phyloP scores from a whole-genome alignment of 2,888 invertebrate genomes.

The Bugulina stolonifera region DNA sequence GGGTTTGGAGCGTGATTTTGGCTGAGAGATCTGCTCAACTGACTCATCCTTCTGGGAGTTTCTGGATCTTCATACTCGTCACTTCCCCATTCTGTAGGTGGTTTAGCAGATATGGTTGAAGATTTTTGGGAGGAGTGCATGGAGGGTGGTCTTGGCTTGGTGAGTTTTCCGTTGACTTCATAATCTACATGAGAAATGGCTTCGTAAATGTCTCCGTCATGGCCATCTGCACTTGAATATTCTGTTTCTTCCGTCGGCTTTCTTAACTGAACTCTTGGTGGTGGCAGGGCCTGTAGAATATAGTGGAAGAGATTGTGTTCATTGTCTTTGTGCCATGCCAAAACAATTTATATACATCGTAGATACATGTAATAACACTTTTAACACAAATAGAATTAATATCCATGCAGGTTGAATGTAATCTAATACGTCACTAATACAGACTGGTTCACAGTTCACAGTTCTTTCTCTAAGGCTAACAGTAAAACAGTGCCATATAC shows the following conservation, averaged over 20 bases:
- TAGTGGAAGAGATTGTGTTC: too few relatives aligned
- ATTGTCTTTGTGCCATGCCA: too few relatives aligned
- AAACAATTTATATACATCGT: too few relatives aligned
- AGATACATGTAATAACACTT: too few relatives aligned
- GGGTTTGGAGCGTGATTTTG: background rate
- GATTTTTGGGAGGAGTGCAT: slow-evolving; percentile 10
- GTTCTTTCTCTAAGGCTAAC: too few relatives aligned
- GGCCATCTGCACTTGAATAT: background rate
- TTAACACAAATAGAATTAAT: too few relatives aligned
- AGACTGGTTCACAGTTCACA: too few relatives aligned
- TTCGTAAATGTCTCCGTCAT: background rate
- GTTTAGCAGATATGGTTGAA: background rate
- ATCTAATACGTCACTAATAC: too few relatives aligned
- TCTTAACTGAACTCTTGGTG: background rate
- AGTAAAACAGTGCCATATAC: too few relatives aligned
- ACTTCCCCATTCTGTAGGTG: slow-evolving; percentile 13
- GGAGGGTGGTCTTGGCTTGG: background rate
- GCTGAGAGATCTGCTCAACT: background rate
- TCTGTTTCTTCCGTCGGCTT: slow-evolving; percentile 20
- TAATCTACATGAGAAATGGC: slow-evolving; percentile 22
- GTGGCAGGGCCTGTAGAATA: slow-evolving; percentile 5
- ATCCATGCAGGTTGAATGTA: too few relatives aligned
- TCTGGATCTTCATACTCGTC: slow-evolving; percentile 23
- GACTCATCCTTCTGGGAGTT: background rate
- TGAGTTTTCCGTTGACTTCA: background rate